These are phyloP conservation scores for Pteruthius melanotis DNA, from an alignment of 2,113 vertebrate species.

Conservation along the genomic window DNA sequence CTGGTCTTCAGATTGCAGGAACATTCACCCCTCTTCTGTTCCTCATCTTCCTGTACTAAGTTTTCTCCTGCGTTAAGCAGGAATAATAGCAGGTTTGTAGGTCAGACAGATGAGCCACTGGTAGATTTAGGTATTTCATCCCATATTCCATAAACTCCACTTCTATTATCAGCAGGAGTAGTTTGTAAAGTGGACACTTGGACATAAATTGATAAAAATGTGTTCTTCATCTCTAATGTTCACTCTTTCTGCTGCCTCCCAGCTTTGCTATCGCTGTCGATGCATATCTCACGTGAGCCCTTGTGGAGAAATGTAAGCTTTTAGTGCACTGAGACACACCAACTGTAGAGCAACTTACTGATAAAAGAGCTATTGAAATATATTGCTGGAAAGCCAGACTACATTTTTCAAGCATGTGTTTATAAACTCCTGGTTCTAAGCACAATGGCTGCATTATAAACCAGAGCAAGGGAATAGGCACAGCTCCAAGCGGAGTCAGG, in stretches of 20 bases:
- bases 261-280: neutral
- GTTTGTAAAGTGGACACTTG: neutral
- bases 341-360: neutral
- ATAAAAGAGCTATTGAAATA: conserved; percentile 51
- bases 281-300: neutral
- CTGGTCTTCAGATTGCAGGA: neutral
- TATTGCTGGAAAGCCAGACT: conserved; percentile 36
- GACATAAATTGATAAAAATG: neutral
- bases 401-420: conserved; percentile 42
- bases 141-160: neutral
- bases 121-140: neutral
- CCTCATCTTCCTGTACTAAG: neutral
- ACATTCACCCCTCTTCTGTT: neutral
- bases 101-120: neutral
- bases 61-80: neutral
- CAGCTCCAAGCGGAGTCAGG: neutral
- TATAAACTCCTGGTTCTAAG: conserved; percentile 52
- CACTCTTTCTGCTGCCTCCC: neutral
- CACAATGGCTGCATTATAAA: conserved; percentile 59
- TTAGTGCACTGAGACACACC: neutral
- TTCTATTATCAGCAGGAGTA: neutral
- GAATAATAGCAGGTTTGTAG: neutral
- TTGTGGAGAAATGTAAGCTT: neutral
- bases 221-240: neutral
- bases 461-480: conserved; percentile 7